Evolutionary conservation across 2,113 vertebrate genomes (phyloP).

Genomic region (Donacobius atricapilla): DNA sequence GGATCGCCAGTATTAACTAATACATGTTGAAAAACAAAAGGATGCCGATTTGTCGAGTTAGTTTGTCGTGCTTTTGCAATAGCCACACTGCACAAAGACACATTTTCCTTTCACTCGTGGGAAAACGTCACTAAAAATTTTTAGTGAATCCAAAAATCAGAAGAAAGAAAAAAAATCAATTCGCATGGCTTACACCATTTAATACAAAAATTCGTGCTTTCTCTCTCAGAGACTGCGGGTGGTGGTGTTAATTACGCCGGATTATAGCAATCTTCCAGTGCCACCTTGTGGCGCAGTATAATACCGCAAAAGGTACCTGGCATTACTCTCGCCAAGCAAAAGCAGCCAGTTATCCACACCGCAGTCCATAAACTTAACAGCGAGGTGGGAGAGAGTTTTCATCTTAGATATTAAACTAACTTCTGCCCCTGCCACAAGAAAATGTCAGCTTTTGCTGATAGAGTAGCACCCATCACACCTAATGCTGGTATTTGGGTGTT

Average conservation of each 20-base stretch:
- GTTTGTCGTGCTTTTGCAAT: not conserved
- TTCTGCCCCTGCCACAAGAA: not conserved
- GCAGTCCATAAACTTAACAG: not conserved
- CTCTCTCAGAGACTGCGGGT: not conserved
- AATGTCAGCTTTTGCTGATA: not conserved
- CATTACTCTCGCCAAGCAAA: not conserved
- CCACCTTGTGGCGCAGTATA: constrained; percentile 64
- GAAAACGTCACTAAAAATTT: not conserved
- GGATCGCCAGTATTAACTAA: not conserved
- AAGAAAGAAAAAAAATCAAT: not conserved
- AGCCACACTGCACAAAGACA: not conserved
- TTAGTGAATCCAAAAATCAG: constrained; percentile 12
- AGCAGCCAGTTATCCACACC: not conserved
- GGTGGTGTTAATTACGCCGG: constrained; percentile 19
- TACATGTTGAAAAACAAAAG: not conserved
- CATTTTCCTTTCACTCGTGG: not conserved
- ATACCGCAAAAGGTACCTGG: not conserved
- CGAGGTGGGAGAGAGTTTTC: not conserved
- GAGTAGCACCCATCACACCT: not conserved
- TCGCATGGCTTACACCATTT: constrained; percentile 10
- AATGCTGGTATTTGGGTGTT: not conserved
- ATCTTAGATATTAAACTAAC: not conserved
- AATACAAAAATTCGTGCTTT: constrained; percentile 28
- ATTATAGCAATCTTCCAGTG: constrained; percentile 70
- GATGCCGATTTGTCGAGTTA: accelerated